A percentile compares a stretch with the other conserved stretches of the same genome.
Evolutionary conservation across 23 tunicate species (phyloP).

Genomic region (Pegea sp.): DNA sequence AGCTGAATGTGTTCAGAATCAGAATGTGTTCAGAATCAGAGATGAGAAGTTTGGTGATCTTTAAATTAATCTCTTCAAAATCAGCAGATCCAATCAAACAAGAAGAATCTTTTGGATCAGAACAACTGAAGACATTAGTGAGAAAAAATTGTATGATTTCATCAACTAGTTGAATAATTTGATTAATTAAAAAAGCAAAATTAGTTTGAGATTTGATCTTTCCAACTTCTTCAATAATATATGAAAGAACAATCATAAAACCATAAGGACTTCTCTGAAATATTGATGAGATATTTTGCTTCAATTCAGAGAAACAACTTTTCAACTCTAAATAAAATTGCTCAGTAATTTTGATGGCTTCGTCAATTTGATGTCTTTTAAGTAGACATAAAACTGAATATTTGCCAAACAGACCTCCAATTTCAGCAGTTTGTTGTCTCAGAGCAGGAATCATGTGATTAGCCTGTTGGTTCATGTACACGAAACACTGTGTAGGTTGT

Average conservation of each 20-base stretch:
- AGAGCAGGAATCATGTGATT: constrained; percentile 6
- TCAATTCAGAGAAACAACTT: too few relatives aligned
- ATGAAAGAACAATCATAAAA: constrained; percentile 22
- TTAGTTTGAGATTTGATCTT: not conserved
- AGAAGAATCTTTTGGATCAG: constrained; percentile 1
- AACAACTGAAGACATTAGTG: constrained; percentile 22
- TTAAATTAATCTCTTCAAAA: constrained; percentile 8
- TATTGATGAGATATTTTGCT: too few relatives aligned
- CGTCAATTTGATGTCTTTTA: not conserved
- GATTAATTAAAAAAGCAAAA: not conserved
- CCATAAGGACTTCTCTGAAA: constrained; percentile 43
- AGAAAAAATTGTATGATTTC: constrained; percentile 14
- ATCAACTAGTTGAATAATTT: not conserved
- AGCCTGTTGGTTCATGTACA: not conserved
- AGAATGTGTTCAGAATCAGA: not conserved
- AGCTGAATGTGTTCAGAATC: constrained; percentile 6
- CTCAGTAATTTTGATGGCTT: too few relatives aligned
- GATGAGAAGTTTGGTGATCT: not conserved
- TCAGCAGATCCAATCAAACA: constrained; percentile 24
- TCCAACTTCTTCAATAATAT: not conserved
- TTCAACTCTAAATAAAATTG: too few relatives aligned
- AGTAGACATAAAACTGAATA: not conserved
- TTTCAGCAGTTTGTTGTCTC: constrained; percentile 21
- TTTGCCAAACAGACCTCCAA: constrained; percentile 15
- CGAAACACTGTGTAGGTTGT: not conserved